A percentile compares a stretch with the other conserved stretches of the same genome.
phyloP scores from a whole-genome alignment of 35 echinoderm and acorn worm species.

The Diadema setosum region DNA sequence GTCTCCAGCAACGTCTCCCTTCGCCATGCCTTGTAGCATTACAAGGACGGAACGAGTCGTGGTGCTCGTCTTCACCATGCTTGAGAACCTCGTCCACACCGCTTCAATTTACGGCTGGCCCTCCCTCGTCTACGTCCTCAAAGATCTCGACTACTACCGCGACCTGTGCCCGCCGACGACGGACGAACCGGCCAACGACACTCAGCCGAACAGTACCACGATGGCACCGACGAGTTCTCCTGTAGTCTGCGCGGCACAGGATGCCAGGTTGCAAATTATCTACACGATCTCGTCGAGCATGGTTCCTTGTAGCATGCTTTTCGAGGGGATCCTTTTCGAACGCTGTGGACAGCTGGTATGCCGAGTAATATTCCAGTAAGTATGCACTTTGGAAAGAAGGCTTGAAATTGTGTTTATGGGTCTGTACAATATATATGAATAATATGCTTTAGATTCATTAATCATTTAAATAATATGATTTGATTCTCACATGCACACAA shows the following conservation, averaged over 20 bases:
- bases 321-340: not conserved
- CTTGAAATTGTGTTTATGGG: not conserved
- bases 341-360: not conserved
- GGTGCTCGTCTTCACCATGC: not conserved
- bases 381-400: not conserved
- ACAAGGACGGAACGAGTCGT: not conserved
- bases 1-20: too few species aligned
- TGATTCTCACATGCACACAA: not conserved
- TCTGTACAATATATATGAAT: not conserved
- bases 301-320: not conserved
- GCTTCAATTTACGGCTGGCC: not conserved
- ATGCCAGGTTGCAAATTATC: not conserved
- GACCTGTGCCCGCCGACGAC: not conserved
- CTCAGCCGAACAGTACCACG: not conserved
- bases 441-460: not conserved
- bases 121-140: constrained; percentile 8
- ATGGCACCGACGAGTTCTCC: not conserved
- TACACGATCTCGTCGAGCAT: not conserved
- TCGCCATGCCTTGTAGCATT: not conserved
- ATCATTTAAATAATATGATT: not conserved
- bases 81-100: not conserved
- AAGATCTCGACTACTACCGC: not conserved
- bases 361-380: not conserved
- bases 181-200: not conserved
- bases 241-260: not conserved